Evolutionary conservation across 2,888 invertebrate species (phyloP), one percentile per base, ranked within the genome.

Genomic region (Scaptomyza polygonia): DNA sequence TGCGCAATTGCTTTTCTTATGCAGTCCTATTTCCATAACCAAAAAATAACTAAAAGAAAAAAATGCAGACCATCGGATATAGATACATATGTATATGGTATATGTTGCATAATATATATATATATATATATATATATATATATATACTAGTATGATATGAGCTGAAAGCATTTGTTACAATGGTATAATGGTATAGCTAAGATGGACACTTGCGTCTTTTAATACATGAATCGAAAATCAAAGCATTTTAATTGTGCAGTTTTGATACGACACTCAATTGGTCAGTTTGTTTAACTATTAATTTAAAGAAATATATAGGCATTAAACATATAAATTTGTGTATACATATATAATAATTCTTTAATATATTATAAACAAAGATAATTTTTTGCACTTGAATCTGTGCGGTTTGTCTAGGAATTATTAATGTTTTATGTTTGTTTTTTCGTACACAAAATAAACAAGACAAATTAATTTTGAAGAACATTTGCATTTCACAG

Each of bases 401-500:
- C 54, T 48, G 43, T 80, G 66, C 62, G 40, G 55, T 27, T 70
- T 62, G 64, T 73, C 59, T 64, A 59, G 64, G 56, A 67, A 59
- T 79, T 76, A 39, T 55, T 56, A 53, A 36, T 55, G 21, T 51
- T 58, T 64, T 48, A 36, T 43, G 32, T 62, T 70, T 55, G 39
- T 44, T 18, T 62, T 57, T 65, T 70, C 61, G 62, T 65, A 67
- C 68, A 83, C 77, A 77, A 61, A 21, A 64, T 69, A 70, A 82
- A 66, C 6, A 3, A 16, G 29, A 16, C 6, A 12, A 18, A 5
- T 9, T 56, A 67, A 77, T 66, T 81, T 84, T 65, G 64, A 65
- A 53, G 62, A 70, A 73, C 71, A 73, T 71, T 79, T 79, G 78
- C 81, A 72, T 69, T 77, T 88, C 83, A 84, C 88, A 87, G 88